Evolutionary conservation across 1,140 invertebrate genomes (phyloP), one percentile per base, ranked within the genome.

Genomic region (Philotrypesis tridentata): DNA sequence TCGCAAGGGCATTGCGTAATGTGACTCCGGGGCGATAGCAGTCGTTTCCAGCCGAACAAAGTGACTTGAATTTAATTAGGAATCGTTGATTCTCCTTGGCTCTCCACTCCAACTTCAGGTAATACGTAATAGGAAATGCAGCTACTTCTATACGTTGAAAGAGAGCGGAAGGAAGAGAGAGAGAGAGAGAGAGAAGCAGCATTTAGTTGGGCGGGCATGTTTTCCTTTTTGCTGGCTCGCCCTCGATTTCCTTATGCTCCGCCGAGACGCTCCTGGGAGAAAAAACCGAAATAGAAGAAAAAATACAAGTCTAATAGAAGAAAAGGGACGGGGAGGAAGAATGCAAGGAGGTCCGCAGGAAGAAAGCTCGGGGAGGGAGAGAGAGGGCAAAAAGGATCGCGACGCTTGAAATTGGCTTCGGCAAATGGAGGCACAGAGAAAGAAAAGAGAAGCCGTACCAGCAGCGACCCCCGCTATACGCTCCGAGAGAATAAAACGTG

Each of bases 381-480:
- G 27, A 31, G 43, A 48, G 40, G 40, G n/a, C 31, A 71, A 79
- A 82, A 73, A 78, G 61, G 60, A 76, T 76, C 73, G 48, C 55
- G 55, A 83, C 43, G 55, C 23, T 75, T 77, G 72, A 80, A 83
- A 83, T 80, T 83, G 73, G 61, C 78, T 80, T 77, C 12, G 31
- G 71, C 23, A 78, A 83, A 67, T 79, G 70, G 70, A 79, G 55
- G 43, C 40, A 77, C 14, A 55, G 72, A 55, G 72, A 79, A 73
- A 67, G 67, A 25, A 72, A 29, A 61, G 70, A 79, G 60, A 70
- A 55, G 48, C 7, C 48, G 48, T 55, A n/a, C 17, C 48, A 55
- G 48, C 48, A 55, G 48, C 48, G 61, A 17, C 55, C 29, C 21
- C 23, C 21, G n/a, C 65, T 33, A 37, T 27, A n/a, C n/a, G 29